These are phyloP conservation scores for Darevskia nairensis DNA, from an alignment of 2,797 vertebrate genomes.

Conservation along the genomic window DNA sequence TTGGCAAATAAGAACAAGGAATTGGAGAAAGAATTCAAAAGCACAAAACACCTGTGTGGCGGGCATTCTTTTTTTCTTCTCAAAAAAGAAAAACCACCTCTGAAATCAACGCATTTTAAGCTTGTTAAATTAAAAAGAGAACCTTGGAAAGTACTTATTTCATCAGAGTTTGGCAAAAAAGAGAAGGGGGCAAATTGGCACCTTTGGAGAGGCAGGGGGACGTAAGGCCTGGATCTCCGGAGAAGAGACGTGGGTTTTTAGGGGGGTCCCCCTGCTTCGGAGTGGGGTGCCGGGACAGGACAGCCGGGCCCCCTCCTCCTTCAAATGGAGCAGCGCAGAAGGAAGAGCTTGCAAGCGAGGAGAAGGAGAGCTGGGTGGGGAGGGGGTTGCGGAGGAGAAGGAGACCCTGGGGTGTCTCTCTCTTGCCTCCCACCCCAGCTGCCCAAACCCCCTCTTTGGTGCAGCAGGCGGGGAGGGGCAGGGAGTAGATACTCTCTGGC, in stretches of 20 bases:
- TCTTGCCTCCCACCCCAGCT: too few species aligned
- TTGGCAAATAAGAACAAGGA: conserved; percentile 49
- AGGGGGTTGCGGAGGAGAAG: background rate
- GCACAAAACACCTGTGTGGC: background rate
- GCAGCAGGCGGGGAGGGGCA: too few species aligned
- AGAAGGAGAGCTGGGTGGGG: background rate
- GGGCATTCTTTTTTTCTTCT: background rate
- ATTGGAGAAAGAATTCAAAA: background rate
- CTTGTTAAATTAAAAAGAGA: conserved; percentile 29
- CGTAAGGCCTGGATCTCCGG: background rate
- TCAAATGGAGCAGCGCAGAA: background rate
- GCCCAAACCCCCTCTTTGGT: too few species aligned
- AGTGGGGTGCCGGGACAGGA: background rate
- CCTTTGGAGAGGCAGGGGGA: background rate
- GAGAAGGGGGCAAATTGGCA: background rate
- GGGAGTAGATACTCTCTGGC: too few species aligned
- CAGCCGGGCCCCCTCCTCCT: background rate
- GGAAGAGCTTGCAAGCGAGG: background rate
- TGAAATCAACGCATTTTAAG: background rate
- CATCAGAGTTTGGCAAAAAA: background rate
- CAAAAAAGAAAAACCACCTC: background rate
- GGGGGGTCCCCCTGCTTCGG: too few species aligned
- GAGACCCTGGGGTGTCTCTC: background rate
- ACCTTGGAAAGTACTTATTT: conserved; percentile 29
- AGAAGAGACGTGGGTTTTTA: background rate